Percentiles rank a stretch among this genome's conserved stretches.
phyloP scores from a whole-genome alignment of 1,140 invertebrate genomes.

The Drosophila triauraria region DNA sequence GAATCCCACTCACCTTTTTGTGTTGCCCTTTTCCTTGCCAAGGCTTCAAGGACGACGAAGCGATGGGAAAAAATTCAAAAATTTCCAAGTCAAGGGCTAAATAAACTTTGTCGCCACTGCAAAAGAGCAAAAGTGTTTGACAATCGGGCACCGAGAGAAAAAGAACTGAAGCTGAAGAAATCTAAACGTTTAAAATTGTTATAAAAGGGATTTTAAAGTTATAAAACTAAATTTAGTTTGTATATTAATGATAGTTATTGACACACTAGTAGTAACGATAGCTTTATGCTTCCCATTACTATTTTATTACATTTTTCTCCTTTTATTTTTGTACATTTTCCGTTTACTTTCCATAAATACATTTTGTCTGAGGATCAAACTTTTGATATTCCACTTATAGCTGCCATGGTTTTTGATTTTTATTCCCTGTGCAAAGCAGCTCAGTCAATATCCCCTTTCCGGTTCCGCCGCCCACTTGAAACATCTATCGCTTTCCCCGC shows the following conservation, averaged over 20 bases:
- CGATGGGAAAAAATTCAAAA: conserved; percentile 32
- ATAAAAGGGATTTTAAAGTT: background rate
- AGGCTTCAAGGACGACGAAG: conserved; percentile 24
- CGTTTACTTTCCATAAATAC: background rate
- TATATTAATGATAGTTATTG: no score
- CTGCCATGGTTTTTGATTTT: background rate
- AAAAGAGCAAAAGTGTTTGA: conserved; percentile 61
- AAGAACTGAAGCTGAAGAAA: background rate
- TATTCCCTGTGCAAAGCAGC: conserved; percentile 22
- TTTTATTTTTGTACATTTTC: background rate
- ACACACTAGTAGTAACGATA: no score
- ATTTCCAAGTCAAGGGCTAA: conserved; percentile 77
- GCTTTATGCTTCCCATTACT: background rate
- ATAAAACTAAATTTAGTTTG: background rate
- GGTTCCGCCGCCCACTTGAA: conserved; percentile 19
- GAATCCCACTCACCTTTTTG: background rate
- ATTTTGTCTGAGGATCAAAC: background rate
- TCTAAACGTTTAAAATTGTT: background rate
- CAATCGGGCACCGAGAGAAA: conserved; percentile 23
- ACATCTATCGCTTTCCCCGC: conserved; percentile 28
- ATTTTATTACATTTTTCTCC: background rate
- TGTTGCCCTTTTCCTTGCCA: conserved; percentile 24
- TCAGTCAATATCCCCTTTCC: background rate
- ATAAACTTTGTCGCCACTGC: conserved; percentile 69
- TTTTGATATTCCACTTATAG: background rate